These are phyloP conservation scores for Helicoverpa assulta DNA, from an alignment of 2,888 invertebrate species.

Conservation along the genomic window DNA sequence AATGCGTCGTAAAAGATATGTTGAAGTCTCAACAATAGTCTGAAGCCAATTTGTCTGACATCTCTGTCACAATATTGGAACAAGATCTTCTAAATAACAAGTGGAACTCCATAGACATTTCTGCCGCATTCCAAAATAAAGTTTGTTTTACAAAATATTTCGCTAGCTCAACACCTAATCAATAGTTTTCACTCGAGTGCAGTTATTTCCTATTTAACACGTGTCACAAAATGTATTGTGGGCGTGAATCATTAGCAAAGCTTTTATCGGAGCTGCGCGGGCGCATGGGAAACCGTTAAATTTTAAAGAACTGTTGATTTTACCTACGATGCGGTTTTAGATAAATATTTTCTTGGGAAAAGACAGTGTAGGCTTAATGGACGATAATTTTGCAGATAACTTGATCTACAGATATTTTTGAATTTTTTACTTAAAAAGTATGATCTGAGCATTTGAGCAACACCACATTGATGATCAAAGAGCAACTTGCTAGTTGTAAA, in stretches of 20 bases:
- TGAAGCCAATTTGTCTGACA: too few relatives aligned
- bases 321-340: conserved; percentile 32
- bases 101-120: too few relatives aligned
- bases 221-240: conserved; percentile 54
- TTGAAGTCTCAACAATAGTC: too few relatives aligned
- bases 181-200: conserved; percentile 28
- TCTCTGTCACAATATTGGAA: too few relatives aligned
- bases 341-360: conserved; percentile 16
- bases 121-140: too few relatives aligned
- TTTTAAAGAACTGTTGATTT: conserved; percentile 50
- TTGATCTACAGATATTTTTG: neutral
- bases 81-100: too few relatives aligned
- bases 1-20: too few relatives aligned
- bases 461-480: too few relatives aligned
- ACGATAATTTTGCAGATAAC: conserved; percentile 3
- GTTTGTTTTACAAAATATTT: conserved; percentile 7
- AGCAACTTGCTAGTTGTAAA: too few relatives aligned
- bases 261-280: conserved; percentile 61
- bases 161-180: conserved; percentile 20
- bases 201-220: conserved; percentile 48
- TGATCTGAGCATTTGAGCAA: neutral
- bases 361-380: conserved; percentile 13
- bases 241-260: conserved; percentile 62
- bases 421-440: neutral
- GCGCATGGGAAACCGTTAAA: conserved; percentile 60